Evolutionary conservation across 2,113 vertebrate species (phyloP).

Genomic region (Thunnus maccoyii): DNA sequence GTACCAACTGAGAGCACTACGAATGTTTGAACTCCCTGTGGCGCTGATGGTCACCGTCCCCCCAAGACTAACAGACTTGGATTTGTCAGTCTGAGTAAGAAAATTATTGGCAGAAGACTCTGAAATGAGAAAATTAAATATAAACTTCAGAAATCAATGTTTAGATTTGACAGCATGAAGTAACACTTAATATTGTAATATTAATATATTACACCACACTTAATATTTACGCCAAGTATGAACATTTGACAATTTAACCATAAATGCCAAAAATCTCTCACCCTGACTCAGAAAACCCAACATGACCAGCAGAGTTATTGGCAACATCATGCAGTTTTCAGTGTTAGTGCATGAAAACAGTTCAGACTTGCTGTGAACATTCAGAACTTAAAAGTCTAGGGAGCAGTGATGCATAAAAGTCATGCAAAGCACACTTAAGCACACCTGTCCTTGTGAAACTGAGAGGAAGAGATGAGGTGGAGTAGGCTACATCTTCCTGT

Average conservation of each 20-base stretch:
- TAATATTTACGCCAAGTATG: background rate
- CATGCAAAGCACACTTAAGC: slow-evolving; percentile 31
- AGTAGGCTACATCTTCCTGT: background rate
- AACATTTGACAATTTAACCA: background rate
- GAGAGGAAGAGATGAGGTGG: slow-evolving; percentile 5
- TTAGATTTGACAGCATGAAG: too few species aligned
- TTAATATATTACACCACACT: too few species aligned
- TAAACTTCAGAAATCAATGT: too few species aligned
- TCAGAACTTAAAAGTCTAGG: slow-evolving; percentile 25
- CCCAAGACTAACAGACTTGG: slow-evolving; percentile 52
- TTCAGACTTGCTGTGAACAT: background rate
- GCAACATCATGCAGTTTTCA: slow-evolving; percentile 44
- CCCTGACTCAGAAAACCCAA: slow-evolving; percentile 40
- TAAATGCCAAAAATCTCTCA: slow-evolving; percentile 8
- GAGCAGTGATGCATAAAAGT: slow-evolving; percentile 36
- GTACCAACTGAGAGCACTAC: slow-evolving; percentile 56
- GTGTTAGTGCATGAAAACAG: slow-evolving; percentile 6
- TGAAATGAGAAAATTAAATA: slow-evolving; percentile 31
- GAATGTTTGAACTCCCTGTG: slow-evolving; percentile 42
- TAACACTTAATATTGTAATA: too few species aligned
- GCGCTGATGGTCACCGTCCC: slow-evolving; percentile 53
- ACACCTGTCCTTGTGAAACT: slow-evolving; percentile 52
- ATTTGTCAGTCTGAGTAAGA: slow-evolving; percentile 60
- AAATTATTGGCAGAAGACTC: slow-evolving; percentile 28
- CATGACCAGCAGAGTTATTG: slow-evolving; percentile 24